Conservation (phyloP, 2,888 invertebrate genomes). For the Heliconius ethilla region DNA sequence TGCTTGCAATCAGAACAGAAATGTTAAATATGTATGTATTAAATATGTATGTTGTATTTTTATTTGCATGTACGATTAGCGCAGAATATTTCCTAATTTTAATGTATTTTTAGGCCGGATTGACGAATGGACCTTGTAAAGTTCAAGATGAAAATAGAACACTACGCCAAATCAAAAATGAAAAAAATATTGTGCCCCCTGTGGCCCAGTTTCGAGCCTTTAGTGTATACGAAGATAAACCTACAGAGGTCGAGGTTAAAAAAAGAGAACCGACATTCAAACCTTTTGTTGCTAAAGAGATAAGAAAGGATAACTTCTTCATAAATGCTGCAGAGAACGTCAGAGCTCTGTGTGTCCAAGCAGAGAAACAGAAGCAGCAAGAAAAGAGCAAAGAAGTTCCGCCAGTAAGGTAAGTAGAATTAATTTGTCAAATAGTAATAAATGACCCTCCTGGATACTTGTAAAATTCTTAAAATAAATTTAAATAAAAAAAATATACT, state of each 20-base stretch:
- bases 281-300: conserved; percentile 72
- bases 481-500: neutral
- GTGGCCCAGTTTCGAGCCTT: conserved; percentile 89
- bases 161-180: conserved; percentile 74
- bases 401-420: conserved; percentile 56
- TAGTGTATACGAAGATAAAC: conserved; percentile 87
- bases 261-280: conserved; percentile 73
- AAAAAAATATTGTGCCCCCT: conserved; percentile 80
- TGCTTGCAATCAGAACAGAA: conserved; percentile 79
- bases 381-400: conserved; percentile 64
- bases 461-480: neutral
- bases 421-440: neutral
- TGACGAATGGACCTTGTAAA: conserved; percentile 75
- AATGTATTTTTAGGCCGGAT: conserved; percentile 61
- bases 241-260: conserved; percentile 71
- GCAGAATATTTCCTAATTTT: neutral
- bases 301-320: conserved; percentile 65
- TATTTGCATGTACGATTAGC: conserved; percentile 23
- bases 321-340: conserved; percentile 66
- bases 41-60: conserved; percentile 77
- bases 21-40: conserved; percentile 80
- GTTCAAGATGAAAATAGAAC: conserved; percentile 76
- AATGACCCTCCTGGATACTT: neutral
- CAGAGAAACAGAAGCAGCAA: conserved; percentile 68
- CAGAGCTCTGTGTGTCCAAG: conserved; percentile 63